These are phyloP conservation scores for Rhyacophila evoluta DNA, from an alignment of 2,888 invertebrate species.

Conservation along the genomic window DNA sequence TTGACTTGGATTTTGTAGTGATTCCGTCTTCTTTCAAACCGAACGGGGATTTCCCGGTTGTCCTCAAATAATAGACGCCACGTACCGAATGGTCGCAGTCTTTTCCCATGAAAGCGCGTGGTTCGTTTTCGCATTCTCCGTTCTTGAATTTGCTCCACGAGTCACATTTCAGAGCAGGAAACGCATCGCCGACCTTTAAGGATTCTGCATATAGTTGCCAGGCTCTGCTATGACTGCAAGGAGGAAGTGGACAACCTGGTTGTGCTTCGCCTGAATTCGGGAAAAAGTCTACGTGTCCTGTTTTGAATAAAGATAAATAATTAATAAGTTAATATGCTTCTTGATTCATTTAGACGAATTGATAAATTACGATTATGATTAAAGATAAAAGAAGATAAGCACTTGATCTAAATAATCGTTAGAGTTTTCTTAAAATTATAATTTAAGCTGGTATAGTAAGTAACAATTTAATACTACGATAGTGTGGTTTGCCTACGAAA, in stretches of 20 bases:
- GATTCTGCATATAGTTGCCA: slow-evolving; percentile 61
- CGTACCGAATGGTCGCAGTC: slow-evolving; percentile 56
- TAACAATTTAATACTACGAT: too few species aligned
- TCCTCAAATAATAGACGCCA: slow-evolving; percentile 61
- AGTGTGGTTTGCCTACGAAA: too few species aligned
- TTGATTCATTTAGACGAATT: too few species aligned
- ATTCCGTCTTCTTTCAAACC: slow-evolving; percentile 58
- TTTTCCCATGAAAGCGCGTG: slow-evolving; percentile 60
- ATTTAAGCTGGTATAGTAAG: too few species aligned
- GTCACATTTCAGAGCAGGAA: slow-evolving; percentile 59
- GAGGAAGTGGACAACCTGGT: slow-evolving; percentile 62
- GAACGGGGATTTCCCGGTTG: slow-evolving; percentile 59
- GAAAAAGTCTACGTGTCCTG: slow-evolving; percentile 65
- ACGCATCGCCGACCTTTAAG: slow-evolving; percentile 56
- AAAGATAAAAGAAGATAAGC: too few species aligned
- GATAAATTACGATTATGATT: too few species aligned
- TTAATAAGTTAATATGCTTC: too few species aligned
- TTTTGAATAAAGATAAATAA: too few species aligned
- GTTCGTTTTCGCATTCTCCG: slow-evolving; percentile 1
- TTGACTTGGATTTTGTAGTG: background rate
- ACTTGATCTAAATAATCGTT: too few species aligned
- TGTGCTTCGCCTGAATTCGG: slow-evolving; percentile 64
- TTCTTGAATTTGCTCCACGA: slow-evolving; percentile 59
- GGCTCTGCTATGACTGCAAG: slow-evolving; percentile 64
- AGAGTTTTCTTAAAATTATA: too few species aligned